Evolutionary conservation across 2,113 vertebrate species (phyloP).

Genomic region (rabbit (Oryctolagus cuniculus)): DNA sequence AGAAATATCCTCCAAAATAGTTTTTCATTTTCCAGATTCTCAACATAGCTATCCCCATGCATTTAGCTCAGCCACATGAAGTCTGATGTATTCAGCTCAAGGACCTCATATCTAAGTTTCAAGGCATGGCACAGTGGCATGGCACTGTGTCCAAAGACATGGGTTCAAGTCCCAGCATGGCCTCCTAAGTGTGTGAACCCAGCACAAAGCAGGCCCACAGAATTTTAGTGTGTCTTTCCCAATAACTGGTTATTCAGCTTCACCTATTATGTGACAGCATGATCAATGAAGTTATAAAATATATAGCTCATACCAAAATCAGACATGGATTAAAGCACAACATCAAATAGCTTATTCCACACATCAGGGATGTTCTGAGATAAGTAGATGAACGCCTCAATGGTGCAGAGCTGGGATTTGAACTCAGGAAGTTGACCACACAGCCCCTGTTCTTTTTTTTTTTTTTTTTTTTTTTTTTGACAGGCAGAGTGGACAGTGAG

Average conservation of each 20-base stretch:
- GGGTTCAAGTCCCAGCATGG: not conserved
- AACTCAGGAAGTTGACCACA: not conserved
- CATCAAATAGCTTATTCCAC: not conserved
- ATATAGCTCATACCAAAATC: not conserved
- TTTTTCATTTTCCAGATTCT: constrained; percentile 8
- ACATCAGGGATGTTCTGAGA: not conserved
- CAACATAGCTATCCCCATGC: not conserved
- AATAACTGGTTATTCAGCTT: not conserved
- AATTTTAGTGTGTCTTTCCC: not conserved
- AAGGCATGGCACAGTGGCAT: not conserved
- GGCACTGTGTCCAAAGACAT: not conserved
- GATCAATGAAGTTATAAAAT: not conserved
- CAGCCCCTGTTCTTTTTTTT: not conserved
- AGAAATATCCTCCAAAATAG: constrained; percentile 2
- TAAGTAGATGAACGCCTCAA: not conserved
- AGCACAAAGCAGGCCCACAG: not conserved
- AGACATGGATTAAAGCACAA: not conserved
- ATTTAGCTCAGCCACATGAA: not conserved
- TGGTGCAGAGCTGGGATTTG: not conserved
- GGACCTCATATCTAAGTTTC: not conserved
- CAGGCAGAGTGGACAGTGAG: too few species aligned
- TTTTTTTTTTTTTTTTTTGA: too few species aligned
- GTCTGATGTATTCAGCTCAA: not conserved
- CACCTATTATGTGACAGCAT: not conserved
- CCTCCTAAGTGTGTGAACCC: not conserved